Base-by-base conservation (phyloP, 2,888 invertebrate species). In the Neoaliturus tenellus region DNA sequence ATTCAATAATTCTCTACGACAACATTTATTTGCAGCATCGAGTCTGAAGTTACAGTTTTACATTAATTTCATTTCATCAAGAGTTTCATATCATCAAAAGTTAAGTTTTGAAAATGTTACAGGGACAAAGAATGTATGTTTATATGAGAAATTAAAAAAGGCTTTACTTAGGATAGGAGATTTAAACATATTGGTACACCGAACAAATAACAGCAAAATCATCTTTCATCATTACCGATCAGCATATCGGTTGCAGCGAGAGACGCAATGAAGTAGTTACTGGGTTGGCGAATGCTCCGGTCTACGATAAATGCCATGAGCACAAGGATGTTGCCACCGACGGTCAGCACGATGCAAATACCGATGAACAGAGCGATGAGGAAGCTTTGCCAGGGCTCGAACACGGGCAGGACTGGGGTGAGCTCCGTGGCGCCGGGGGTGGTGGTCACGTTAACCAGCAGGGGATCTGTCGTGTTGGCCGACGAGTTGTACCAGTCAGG, bases 241-340 rank as follows among this genome's bases (percentile, higher is more conserved):
- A 99, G 93, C 92, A 99, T 95, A 91, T 99, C 99, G 10, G 98
- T 98, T 83, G 98, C 97, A 71, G 99, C 99, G 86, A 99, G 93
- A 0, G 99, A 99, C 10, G 99, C 99, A 87, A 99, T 99, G 93
- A 99, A 99, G 92, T 99, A 99, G 92, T 99, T 99, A 91, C 98
- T 98, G 35, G 99, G 99, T 90, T 99, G 99, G 83, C 99, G 92
- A 88, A 97, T 97, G 87, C 96, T 96, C 85, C 98, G 92, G 91
- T 98, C 99, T 62, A 99, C 97, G 85, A 98, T 95, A 91, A 99
- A 99, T 69, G 98, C 98, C 88, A 98, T 92, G 82, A 99, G 93
- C 83, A 99, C 99, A 86, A 99, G 93, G 82, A 99, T 96, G 90
- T 99, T 99, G 82, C 99, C 99, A 85, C 96, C 95, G 85, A 99